These are phyloP conservation scores for Catostylus mosaicus DNA, from an alignment of 30 jellyfish, hydroid and myxozoan species.

Conservation along the genomic window DNA sequence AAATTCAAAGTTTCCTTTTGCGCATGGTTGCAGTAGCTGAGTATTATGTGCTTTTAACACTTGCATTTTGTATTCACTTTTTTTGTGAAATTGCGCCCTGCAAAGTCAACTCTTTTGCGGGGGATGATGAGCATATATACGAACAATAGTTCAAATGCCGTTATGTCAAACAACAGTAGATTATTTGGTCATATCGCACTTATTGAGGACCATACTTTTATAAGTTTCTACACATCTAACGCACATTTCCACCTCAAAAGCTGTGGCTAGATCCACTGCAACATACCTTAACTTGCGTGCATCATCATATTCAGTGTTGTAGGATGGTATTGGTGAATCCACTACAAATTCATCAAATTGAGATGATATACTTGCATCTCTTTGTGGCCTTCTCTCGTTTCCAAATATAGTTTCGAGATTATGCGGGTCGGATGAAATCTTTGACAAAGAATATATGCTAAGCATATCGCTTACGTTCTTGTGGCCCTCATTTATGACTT, in stretches of 20 bases:
- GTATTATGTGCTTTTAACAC: constrained; percentile 5
- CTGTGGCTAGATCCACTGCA: constrained; percentile 29
- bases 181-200: constrained; percentile 19
- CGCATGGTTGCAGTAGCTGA: too few species aligned
- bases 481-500: too few species aligned
- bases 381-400: too few species aligned
- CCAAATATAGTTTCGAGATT: too few species aligned
- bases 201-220: constrained; percentile 28
- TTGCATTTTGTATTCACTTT: constrained; percentile 26
- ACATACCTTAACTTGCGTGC: constrained; percentile 17
- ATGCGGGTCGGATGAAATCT: too few species aligned
- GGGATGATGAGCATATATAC: constrained; percentile 3
- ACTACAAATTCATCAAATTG: too few species aligned
- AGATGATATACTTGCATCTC: too few species aligned
- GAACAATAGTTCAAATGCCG: constrained; percentile 16
- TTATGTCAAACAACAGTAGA: constrained; percentile 11
- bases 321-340: too few species aligned
- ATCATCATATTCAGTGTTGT: constrained; percentile 19
- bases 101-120: constrained; percentile 17
- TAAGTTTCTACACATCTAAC: constrained; percentile 31
- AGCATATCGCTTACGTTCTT: too few species aligned
- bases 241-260: constrained; percentile 20
- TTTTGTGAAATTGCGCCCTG: constrained; percentile 28
- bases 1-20: too few species aligned
- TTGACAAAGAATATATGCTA: too few species aligned